Percentiles rank a stretch among this genome's conserved stretches.
Evolutionary conservation across 2,888 invertebrate genomes (phyloP).

Genomic region (Apocheima hispidaria): DNA sequence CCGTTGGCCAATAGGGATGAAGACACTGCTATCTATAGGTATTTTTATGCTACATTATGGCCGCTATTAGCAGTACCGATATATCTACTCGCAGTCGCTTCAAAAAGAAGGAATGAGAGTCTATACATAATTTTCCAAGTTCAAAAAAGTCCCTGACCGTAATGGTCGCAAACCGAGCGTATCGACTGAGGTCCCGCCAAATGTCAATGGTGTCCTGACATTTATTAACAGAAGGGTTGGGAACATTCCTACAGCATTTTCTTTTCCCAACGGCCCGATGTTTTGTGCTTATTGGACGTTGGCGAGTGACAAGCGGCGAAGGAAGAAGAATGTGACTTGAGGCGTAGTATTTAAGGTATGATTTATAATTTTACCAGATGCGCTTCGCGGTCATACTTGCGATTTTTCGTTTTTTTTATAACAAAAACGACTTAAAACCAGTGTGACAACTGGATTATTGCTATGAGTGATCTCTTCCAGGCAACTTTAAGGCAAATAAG

Average conservation of each 20-base stretch:
- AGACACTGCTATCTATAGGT: too few relatives aligned
- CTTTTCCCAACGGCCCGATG: conserved; percentile 58
- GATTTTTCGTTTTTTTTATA: too few relatives aligned
- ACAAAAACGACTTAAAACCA: too few relatives aligned
- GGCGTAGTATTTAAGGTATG: background rate
- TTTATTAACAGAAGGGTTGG: conserved; percentile 83
- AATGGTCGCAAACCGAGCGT: conserved; percentile 58
- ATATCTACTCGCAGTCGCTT: background rate
- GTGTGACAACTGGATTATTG: too few relatives aligned
- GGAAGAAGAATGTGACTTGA: background rate
- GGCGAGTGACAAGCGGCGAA: conserved; percentile 19
- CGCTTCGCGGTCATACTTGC: too few relatives aligned
- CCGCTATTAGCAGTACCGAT: too few relatives aligned
- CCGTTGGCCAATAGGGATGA: too few relatives aligned
- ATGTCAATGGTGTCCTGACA: conserved; percentile 74
- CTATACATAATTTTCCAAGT: conserved; percentile 1
- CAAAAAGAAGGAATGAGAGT: background rate
- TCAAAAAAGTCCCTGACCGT: conserved; percentile 50
- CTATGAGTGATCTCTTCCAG: too few relatives aligned
- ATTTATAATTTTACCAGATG: too few relatives aligned
- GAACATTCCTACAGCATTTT: conserved; percentile 71
- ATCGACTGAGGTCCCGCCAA: conserved; percentile 54
- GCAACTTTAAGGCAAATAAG: too few relatives aligned
- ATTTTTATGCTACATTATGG: too few relatives aligned
- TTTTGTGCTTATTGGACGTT: conserved; percentile 41